Conservation (phyloP, 2,113 vertebrate genomes). For the Campylomormyrus numenius region DNA sequence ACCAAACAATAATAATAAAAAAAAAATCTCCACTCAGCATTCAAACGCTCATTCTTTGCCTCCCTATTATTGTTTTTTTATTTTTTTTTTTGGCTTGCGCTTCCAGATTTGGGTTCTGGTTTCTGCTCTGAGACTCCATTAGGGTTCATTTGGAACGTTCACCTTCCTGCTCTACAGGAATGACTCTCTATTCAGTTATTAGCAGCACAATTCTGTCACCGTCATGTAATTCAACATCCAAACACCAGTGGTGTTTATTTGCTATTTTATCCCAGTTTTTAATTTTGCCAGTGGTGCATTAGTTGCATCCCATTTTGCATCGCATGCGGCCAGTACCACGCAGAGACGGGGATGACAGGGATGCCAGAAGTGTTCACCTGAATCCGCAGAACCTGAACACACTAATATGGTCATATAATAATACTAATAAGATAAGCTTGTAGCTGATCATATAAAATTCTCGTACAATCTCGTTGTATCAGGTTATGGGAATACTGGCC, state of each 20-base stretch:
- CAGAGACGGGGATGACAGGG: background rate
- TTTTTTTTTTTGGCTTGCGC: constrained; percentile 49
- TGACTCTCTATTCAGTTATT: background rate
- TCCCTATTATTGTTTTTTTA: background rate
- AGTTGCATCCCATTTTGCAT: background rate
- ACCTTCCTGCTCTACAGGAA: background rate
- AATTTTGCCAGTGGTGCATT: background rate
- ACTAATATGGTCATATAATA: background rate
- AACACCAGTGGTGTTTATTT: background rate
- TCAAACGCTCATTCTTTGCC: constrained; percentile 32
- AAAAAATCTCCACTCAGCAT: constrained; percentile 59
- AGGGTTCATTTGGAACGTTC: background rate
- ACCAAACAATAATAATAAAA: constrained; percentile 47
- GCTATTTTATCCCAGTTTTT: background rate
- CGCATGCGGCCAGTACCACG: no score
- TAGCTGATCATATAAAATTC: background rate
- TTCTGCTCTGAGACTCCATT: constrained; percentile 46
- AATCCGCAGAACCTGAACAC: background rate
- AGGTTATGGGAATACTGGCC: background rate
- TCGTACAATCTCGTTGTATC: background rate
- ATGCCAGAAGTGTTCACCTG: background rate
- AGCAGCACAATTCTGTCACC: background rate
- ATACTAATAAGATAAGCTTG: background rate
- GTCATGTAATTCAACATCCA: background rate
- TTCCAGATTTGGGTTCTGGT: constrained; percentile 41